A percentile compares a stretch with the other conserved stretches of the same genome.
phyloP scores from a whole-genome alignment of 2,888 invertebrate species.

The Helicoverpa assulta region DNA sequence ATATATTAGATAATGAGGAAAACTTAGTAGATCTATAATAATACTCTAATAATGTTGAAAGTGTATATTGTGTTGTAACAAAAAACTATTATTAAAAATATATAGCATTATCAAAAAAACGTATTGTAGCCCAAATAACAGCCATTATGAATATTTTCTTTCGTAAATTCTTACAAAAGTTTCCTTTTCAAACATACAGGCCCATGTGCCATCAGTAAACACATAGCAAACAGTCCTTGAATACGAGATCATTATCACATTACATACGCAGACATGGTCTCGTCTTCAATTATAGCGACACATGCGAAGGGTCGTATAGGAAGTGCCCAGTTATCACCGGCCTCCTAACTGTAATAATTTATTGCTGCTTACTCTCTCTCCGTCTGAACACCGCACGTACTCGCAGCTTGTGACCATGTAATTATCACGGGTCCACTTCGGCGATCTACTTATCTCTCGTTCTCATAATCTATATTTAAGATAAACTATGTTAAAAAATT shows the following conservation, averaged over 20 bases:
- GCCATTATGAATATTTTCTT: too few species aligned
- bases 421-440: conserved; percentile 38
- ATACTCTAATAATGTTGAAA: too few species aligned
- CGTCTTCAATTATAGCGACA: conserved; percentile 29
- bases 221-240: background rate
- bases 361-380: conserved; percentile 49
- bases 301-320: conserved; percentile 37
- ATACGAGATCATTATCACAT: conserved; percentile 20
- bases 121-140: too few species aligned
- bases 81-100: too few species aligned
- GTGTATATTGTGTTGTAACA: too few species aligned
- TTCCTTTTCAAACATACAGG: background rate
- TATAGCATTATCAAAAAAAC: too few species aligned
- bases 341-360: conserved; percentile 60
- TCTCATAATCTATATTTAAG: conserved; percentile 45
- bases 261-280: conserved; percentile 25
- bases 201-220: background rate
- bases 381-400: conserved; percentile 17
- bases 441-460: conserved; percentile 41
- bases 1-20: too few species aligned
- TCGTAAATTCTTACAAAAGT: background rate
- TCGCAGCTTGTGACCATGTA: conserved; percentile 41
- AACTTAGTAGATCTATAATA: too few species aligned
- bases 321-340: conserved; percentile 53
- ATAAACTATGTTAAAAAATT: conserved; percentile 29